A percentile compares a stretch with the other conserved stretches of the same genome.
Evolutionary conservation across 2,888 invertebrate genomes (phyloP).

Genomic region (Oeneis ivallda): DNA sequence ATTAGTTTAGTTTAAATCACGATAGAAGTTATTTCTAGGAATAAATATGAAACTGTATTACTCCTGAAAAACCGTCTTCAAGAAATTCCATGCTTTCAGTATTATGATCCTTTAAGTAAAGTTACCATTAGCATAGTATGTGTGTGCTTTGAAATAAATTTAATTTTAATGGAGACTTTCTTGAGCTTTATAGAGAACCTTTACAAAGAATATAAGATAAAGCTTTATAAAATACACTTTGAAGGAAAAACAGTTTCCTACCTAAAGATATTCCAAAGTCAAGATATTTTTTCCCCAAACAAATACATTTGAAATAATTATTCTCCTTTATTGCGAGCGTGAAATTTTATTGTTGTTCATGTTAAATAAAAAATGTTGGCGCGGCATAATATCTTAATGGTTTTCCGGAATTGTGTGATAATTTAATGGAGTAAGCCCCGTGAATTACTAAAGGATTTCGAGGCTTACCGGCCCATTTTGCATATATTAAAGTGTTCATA

Average conservation of each 20-base stretch:
- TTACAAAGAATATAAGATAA: constrained; percentile 24
- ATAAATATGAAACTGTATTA: neutral
- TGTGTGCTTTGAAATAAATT: constrained; percentile 37
- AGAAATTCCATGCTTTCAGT: constrained; percentile 22
- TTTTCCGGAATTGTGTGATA: constrained; percentile 45
- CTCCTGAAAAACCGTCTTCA: constrained; percentile 3
- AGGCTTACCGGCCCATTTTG: constrained; percentile 43
- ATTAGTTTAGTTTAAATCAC: no score
- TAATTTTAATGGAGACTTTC: constrained; percentile 27
- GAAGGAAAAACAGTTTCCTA: constrained; percentile 24
- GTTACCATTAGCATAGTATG: neutral
- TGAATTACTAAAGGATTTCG: constrained; percentile 43
- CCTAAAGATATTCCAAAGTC: constrained; percentile 30
- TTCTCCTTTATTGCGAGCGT: constrained; percentile 40
- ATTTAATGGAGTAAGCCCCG: constrained; percentile 43
- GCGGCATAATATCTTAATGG: constrained; percentile 45
- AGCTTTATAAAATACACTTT: constrained; percentile 26
- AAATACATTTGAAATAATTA: constrained; percentile 42
- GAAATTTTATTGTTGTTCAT: constrained; percentile 43
- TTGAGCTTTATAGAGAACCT: constrained; percentile 24
- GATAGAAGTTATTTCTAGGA: no score
- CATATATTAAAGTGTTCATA: constrained; percentile 41
- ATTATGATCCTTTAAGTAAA: neutral
- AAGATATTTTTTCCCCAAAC: constrained; percentile 32
- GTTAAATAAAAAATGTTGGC: constrained; percentile 44